phyloP scores from a whole-genome alignment of 2,797 vertebrate species.

The Pseudochirops corinnae region DNA sequence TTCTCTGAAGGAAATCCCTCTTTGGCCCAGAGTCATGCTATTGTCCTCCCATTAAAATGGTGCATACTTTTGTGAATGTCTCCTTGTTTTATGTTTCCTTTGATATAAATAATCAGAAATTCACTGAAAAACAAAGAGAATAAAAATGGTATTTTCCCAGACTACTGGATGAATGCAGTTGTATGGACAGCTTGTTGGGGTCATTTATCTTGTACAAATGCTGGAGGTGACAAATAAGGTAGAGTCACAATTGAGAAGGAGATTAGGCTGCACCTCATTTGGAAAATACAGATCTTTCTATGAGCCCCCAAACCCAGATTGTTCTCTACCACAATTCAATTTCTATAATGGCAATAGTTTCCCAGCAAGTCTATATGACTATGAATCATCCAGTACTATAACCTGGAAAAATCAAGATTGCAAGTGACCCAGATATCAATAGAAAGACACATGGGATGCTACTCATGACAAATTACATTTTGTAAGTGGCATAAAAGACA shows the following conservation, averaged over 20 bases:
- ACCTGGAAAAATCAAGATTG: background rate
- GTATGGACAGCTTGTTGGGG: background rate
- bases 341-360: background rate
- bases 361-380: background rate
- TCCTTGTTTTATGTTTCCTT: background rate
- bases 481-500: background rate
- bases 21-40: background rate
- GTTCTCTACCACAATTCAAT: background rate
- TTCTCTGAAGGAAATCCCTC: background rate
- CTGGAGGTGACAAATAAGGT: background rate
- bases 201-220: background rate
- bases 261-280: background rate
- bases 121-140: background rate
- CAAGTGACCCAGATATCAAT: background rate
- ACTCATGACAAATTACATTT: background rate
- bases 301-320: background rate
- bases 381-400: background rate
- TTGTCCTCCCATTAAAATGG: background rate
- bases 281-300: background rate
- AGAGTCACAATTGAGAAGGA: background rate
- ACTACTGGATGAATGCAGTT: background rate
- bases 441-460: background rate
- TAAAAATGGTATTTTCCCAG: background rate
- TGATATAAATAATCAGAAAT: background rate
- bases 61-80: background rate